phyloP scores from a whole-genome alignment of 2,113 vertebrate genomes.

The Pterophyllum scalare region DNA sequence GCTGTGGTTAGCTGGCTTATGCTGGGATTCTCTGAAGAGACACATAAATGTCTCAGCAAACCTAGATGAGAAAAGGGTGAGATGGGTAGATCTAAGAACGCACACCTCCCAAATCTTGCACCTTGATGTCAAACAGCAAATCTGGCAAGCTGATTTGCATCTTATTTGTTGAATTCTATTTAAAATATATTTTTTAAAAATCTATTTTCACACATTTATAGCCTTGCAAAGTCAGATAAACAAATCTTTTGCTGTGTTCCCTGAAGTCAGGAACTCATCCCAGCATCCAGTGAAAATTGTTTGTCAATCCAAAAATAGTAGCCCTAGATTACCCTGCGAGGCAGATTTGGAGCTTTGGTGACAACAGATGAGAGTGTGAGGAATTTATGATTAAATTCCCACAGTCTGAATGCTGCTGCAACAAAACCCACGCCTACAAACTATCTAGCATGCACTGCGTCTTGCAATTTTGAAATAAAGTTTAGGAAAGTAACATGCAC shows the following conservation, averaged over 20 bases:
- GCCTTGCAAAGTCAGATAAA: background rate
- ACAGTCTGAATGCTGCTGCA: background rate
- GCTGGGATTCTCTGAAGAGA: background rate
- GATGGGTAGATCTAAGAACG: background rate
- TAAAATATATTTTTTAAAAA: background rate
- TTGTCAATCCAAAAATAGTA: background rate
- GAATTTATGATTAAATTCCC: too few relatives aligned
- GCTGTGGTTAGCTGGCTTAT: background rate
- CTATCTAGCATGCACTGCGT: background rate
- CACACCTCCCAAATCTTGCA: background rate
- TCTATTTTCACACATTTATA: background rate
- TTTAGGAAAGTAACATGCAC: background rate
- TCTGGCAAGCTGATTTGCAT: background rate
- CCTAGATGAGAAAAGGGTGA: background rate
- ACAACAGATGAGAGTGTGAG: background rate
- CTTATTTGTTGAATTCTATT: background rate
- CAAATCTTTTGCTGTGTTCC: background rate
- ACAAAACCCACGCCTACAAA: background rate
- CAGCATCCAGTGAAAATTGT: background rate
- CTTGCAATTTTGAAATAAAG: background rate
- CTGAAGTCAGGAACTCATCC: background rate
- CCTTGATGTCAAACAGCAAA: background rate
- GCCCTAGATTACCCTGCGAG: background rate
- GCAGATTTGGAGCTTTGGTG: background rate
- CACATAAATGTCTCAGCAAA: background rate